Evolutionary conservation across 2,888 invertebrate genomes (phyloP), one percentile per base, ranked within the genome.

Genomic region (Minunthozetes semirufus): DNA sequence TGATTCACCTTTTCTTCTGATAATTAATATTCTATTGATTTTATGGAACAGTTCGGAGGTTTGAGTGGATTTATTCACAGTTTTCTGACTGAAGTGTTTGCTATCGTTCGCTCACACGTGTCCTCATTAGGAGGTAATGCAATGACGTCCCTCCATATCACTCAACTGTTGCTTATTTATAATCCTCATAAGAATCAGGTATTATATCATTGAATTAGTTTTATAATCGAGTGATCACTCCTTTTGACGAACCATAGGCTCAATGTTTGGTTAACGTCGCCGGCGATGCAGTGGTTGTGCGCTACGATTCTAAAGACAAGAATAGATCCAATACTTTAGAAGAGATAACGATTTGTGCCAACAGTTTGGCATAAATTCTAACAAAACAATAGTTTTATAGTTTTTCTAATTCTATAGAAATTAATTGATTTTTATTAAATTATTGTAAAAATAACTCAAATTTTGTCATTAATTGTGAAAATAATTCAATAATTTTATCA

Each of bases 141-240:
- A 0, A 89, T 98, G 86, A 91, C 95, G 0, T 92, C 94, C 0
- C 96, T 93, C 84, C 93, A 92, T 83, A 89, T 96, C 87, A 92
- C 91, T 13, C 93, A 97, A 83, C 90, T 94, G 79, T 89, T 94
- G 81, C 85, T 98, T 56, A 88, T 92, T 76, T 92, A 94, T 83
- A 95, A 93, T 83, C 91, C 93, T 78, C 94, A 96, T 82, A 96
- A 96, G 84, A 97, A 96, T 85, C 97, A 97, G 88, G 96, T 94
- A 83, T 83, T 82, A 46, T 27, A n/a, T 19, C 15, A 59, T 68
- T 61, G 56, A 1, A n/a, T 19, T 5, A 17, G 38, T 68, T 48
- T 19, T 25, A 2, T 46, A 33, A 15, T 56, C 46, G 25, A 27
- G 59, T 19, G 9, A 53, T 17, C 17, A 25, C 17, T 6, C 38